Evolutionary conservation across 2,797 vertebrate genomes (phyloP), one percentile per base, ranked within the genome.

Genomic region (Agapornis canus): DNA sequence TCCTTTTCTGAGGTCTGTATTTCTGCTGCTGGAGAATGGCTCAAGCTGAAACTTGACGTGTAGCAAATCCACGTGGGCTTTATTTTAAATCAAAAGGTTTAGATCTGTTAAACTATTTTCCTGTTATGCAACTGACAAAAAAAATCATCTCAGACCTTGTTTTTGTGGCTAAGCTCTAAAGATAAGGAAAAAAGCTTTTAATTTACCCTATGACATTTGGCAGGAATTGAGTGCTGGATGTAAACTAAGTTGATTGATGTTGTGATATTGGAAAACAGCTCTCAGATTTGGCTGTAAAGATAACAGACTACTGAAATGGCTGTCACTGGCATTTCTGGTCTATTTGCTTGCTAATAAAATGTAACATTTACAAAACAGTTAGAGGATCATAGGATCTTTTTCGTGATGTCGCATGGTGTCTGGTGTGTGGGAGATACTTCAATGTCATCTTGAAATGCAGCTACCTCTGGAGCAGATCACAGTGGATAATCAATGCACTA

Each of bases 71-170:
- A 13, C 8, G 3, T 37, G 42, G 56, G 51, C 26, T 89, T 90
- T 93, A 52, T 94, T 95, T 91, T 95, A 82, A 95, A 90, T 95
- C 66, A 82, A 86, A 89, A 59, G 64, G 40, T 89, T 95, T 35
- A 35, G 35, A 52, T 49, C 52, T 84, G 59, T 73, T 95, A 93
- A 95, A 90, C 48, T 51, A 82, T 95, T 89, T 92, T 79, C 56
- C 51, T 92, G 93, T 97, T 95, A 96, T 1, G 83, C 81, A 97
- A 95, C 83, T 92, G 48, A 61, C 39, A 11, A 61, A 60, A 60
- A 78, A 64, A 52, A 89, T 80, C 71, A 86, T 92, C 86, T 86
- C 85, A 79, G 82, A 79, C 43, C 35, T 94, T 70, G 0, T 5
- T 68, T 95, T 91, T 47, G 39, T 69, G 48, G 51, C 70, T 95